phyloP scores from a whole-genome alignment of 2,888 invertebrate genomes.

The Hetaerina titia region DNA sequence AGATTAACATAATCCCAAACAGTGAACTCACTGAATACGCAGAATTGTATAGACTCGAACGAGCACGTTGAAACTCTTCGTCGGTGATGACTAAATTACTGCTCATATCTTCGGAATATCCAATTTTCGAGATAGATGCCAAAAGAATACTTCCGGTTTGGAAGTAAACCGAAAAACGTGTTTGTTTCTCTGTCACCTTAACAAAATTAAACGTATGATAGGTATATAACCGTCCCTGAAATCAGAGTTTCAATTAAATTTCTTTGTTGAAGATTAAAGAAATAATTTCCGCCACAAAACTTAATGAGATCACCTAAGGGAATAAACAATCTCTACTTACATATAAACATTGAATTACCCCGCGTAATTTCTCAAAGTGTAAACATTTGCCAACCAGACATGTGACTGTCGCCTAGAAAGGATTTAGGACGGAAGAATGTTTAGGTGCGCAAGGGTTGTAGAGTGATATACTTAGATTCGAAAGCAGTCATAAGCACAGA shows the following conservation, averaged over 20 bases:
- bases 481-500: not conserved
- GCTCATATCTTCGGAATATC: not conserved
- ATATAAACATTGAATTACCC: not conserved
- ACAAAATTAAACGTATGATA: not conserved
- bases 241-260: not conserved
- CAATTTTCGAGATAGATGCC: not conserved
- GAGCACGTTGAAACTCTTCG: slow-evolving; percentile 20
- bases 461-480: not conserved
- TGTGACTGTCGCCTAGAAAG: slow-evolving; percentile 36
- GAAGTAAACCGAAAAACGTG: too few relatives aligned
- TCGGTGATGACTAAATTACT: not conserved
- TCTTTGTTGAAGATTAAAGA: too few relatives aligned
- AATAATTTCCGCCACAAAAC: too few relatives aligned
- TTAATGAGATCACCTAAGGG: too few relatives aligned
- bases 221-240: not conserved
- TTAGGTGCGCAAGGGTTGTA: slow-evolving; percentile 13
- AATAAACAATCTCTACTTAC: not conserved
- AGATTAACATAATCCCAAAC: too few relatives aligned
- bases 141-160: not conserved
- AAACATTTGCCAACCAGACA: slow-evolving; percentile 37
- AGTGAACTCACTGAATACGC: not conserved
- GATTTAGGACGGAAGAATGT: slow-evolving; percentile 30
- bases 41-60: not conserved
- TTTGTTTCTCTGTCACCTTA: not conserved
- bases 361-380: slow-evolving; percentile 28